Evolutionary conservation across 35 echinoderm and acorn worm genomes (phyloP).

Genomic region (Stichopus chloronotus): DNA sequence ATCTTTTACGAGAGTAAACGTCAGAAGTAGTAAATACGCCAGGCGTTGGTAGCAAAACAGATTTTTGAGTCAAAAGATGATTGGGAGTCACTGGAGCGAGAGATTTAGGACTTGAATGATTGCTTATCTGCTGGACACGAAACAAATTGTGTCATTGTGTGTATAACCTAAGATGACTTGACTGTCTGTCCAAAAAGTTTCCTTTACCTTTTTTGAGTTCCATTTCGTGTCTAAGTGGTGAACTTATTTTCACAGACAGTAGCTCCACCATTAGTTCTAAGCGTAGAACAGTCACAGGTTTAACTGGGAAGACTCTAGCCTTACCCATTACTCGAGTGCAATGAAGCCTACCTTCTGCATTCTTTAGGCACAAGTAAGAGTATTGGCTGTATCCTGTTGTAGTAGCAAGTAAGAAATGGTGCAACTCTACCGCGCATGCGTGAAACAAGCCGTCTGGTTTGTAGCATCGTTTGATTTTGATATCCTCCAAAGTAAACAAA

Average conservation of each 20-base stretch:
- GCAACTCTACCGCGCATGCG: too few relatives aligned
- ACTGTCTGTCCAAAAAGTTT: too few relatives aligned
- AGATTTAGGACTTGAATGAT: too few relatives aligned
- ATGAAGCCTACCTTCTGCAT: background rate
- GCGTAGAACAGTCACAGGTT: background rate
- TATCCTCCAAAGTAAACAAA: background rate
- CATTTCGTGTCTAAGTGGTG: too few relatives aligned
- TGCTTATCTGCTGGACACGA: conserved; percentile 3
- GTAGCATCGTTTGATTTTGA: background rate
- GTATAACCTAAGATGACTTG: too few relatives aligned
- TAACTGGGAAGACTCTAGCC: conserved; percentile 15
- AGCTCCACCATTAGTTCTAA: background rate
- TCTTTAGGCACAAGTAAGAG: too few relatives aligned
- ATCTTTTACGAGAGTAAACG: too few relatives aligned
- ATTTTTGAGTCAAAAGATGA: too few relatives aligned
- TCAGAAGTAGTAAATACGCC: too few relatives aligned
- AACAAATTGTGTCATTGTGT: too few relatives aligned
- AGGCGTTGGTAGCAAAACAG: background rate
- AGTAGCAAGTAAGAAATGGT: conserved; percentile 7
- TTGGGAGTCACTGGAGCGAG: too few relatives aligned
- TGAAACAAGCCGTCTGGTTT: background rate
- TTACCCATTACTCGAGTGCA: conserved; percentile 32
- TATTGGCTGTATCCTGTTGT: conserved; percentile 22
- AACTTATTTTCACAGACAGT: conserved; percentile 29
- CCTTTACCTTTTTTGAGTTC: too few relatives aligned